Evolutionary conservation across 2,888 invertebrate species (phyloP), one percentile per base, ranked within the genome.

Genomic region (Masnerella sp.): DNA sequence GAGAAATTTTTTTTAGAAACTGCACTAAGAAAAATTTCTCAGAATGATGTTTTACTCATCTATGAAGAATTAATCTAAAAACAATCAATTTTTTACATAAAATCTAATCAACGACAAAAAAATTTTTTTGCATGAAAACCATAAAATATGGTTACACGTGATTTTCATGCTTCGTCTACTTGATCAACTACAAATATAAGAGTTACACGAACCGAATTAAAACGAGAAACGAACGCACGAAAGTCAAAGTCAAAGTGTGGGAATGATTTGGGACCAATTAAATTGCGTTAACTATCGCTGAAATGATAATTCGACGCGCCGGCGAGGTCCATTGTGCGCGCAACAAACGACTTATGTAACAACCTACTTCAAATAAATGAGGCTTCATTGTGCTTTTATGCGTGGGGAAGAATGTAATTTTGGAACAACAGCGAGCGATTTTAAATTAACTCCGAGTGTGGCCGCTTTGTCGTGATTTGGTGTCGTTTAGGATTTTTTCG

Each of bases 301-400:
- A 70, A 70, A 70, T 62, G 62, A 62, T 70, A 70, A 70, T 70
- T 70, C 62, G 28, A 62, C 56, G 47, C 54, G 49, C 62, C 51
- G 30, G 28, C 47, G 38, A 43, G 45, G 62, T 69, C 56, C 28
- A 56, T 56, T 62, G 62, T 64, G 30, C 45, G 36, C 9, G 28
- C 20, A 62, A 62, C 62, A 62, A 54, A 56, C 69, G 69, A 54
- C 68, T 68, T 68, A 68, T 61, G 68, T 68, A 68, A 68, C 52
- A 52, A 61, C 52, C 38, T 38, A 68, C 59, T 68, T 61, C 52
- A 52, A 45, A 68, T 61, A 61, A 68, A 68, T 52, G 59, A 68
- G 45, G 59, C 38, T 59, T 61, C 45, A 52, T 52, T 68, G 59
- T 52, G 45, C 54, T 69, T 69, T 69, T 52, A 36, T 61, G 25